phyloP scores from a whole-genome alignment of 1,140 invertebrate species.

The Cardiocondyla obscurior region DNA sequence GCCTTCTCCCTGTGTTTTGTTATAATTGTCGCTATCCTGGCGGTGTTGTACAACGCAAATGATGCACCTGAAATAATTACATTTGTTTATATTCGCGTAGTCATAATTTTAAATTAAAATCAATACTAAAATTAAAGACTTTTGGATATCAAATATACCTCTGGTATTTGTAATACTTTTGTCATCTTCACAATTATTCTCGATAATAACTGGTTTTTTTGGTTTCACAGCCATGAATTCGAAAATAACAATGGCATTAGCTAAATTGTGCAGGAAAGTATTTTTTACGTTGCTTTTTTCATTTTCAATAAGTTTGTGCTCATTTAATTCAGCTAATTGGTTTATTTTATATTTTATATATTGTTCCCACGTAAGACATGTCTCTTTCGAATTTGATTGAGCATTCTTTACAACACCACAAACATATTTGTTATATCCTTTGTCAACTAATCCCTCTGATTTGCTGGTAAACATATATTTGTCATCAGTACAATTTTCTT shows the following conservation, averaged over 20 bases:
- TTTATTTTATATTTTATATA: slow-evolving; percentile 76
- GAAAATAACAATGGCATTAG: slow-evolving; percentile 86
- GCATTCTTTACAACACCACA: slow-evolving; percentile 84
- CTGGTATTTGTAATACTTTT: slow-evolving; percentile 77
- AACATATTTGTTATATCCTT: slow-evolving; percentile 73
- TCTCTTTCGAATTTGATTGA: slow-evolving; percentile 82
- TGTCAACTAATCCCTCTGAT: slow-evolving; percentile 75
- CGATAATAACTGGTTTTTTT: slow-evolving; percentile 82
- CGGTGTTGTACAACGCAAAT: slow-evolving; percentile 90
- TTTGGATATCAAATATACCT: slow-evolving; percentile 65
- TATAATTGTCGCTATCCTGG: slow-evolving; percentile 86
- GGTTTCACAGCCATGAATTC: slow-evolving; percentile 88
- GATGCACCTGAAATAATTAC: slow-evolving; percentile 84
- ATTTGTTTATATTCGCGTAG: neutral
- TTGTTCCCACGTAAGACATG: slow-evolving; percentile 74
- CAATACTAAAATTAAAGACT: neutral
- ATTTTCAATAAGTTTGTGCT: slow-evolving; percentile 76
- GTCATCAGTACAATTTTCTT: slow-evolving; percentile 61
- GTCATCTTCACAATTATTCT: slow-evolving; percentile 72
- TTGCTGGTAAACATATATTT: slow-evolving; percentile 82
- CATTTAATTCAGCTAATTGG: slow-evolving; percentile 76
- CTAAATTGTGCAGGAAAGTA: slow-evolving; percentile 82
- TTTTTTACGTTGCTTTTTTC: slow-evolving; percentile 44
- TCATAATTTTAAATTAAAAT: neutral
- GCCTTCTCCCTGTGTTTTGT: slow-evolving; percentile 85